Evolutionary conservation across 2,113 vertebrate genomes (phyloP).

Genomic region (Pseudorasbora parva): DNA sequence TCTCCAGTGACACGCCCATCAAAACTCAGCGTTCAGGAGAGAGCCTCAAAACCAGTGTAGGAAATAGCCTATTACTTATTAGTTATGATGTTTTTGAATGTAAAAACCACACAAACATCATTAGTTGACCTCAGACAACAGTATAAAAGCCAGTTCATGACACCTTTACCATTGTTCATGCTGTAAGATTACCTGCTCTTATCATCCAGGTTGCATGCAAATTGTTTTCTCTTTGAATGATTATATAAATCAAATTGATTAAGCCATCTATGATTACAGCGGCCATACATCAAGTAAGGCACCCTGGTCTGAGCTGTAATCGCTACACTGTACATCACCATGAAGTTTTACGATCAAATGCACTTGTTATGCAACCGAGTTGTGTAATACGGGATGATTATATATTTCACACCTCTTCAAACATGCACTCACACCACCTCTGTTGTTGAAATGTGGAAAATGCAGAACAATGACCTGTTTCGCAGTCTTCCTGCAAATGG

Average conservation of each 20-base stretch:
- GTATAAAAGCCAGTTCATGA: too few species aligned
- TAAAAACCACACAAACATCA: too few species aligned
- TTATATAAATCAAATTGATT: background rate
- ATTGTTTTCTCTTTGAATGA: background rate
- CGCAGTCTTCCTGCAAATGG: conserved; percentile 31
- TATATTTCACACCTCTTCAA: conserved; percentile 55
- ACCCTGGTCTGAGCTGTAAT: background rate
- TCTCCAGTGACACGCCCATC: too few species aligned
- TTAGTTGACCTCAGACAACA: too few species aligned
- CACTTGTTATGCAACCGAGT: conserved; percentile 57
- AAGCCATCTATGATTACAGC: background rate
- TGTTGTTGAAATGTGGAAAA: conserved; percentile 47
- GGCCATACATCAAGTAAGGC: background rate
- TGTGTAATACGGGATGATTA: conserved; percentile 57
- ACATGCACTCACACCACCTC: conserved; percentile 42
- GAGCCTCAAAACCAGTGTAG: too few species aligned
- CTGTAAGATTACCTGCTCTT: too few species aligned
- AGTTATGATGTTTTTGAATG: too few species aligned
- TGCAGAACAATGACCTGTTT: conserved; percentile 37
- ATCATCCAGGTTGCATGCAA: background rate
- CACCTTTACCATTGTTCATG: too few species aligned
- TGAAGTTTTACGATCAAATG: conserved; percentile 40
- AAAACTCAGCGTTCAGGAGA: too few species aligned
- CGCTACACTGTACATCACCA: conserved; percentile 9
- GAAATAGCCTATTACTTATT: too few species aligned